Conservation (phyloP, 2,888 invertebrate genomes). For the Sarcophaga variegata region DNA sequence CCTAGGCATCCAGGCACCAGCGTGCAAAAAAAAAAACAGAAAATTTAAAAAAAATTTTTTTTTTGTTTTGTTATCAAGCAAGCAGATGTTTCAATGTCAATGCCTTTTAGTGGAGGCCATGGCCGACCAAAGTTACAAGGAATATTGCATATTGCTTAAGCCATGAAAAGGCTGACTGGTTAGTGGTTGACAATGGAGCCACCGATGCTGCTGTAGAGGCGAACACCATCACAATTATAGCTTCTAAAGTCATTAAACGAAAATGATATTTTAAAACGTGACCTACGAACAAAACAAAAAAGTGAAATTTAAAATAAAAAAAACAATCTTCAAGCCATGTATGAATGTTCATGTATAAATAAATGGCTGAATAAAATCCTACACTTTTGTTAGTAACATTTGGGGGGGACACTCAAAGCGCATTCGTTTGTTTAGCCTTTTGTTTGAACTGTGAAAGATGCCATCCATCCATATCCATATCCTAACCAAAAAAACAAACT, state of each 20-base stretch:
- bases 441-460: slow-evolving; percentile 46
- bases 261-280: slow-evolving; percentile 69
- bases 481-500: slow-evolving; percentile 2
- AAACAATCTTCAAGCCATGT: neutral
- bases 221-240: slow-evolving; percentile 27
- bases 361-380: slow-evolving; percentile 52
- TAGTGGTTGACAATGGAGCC: neutral
- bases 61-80: neutral
- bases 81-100: slow-evolving; percentile 64
- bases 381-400: slow-evolving; percentile 23
- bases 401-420: neutral
- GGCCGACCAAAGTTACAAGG: neutral
- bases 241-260: slow-evolving; percentile 61
- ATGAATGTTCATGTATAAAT: neutral
- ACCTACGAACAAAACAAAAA: slow-evolving; percentile 63
- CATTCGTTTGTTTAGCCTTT: slow-evolving; percentile 52
- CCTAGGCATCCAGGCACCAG: too few species aligned
- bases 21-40: neutral
- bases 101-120: slow-evolving; percentile 24
- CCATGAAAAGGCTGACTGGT: slow-evolving; percentile 2
- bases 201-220: slow-evolving; percentile 21
- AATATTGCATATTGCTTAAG: slow-evolving; percentile 54
- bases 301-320: slow-evolving; percentile 56
- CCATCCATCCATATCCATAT: slow-evolving; percentile 24
- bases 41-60: neutral